Percentiles rank a stretch among this genome's conserved stretches.
These are phyloP conservation scores for Zosterops japonicus DNA, from an alignment of 2,113 vertebrate species.

Conservation along the genomic window DNA sequence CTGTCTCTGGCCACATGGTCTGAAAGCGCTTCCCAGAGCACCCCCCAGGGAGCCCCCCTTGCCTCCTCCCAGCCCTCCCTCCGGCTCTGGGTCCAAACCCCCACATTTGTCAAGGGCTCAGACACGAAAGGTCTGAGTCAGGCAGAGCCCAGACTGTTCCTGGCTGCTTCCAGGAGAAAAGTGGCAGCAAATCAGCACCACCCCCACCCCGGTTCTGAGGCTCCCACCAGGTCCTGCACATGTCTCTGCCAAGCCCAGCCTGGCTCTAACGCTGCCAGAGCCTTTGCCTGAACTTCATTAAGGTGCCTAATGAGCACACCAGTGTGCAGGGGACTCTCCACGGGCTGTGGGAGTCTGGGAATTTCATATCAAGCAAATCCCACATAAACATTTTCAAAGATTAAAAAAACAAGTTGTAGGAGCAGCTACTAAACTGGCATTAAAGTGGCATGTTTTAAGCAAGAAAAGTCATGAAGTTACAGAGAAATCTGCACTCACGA, in stretches of 20 bases:
- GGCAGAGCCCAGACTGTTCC: background rate
- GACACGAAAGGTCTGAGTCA: background rate
- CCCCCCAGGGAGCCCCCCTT: fast-evolving
- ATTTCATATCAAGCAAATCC: background rate
- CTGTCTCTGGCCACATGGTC: background rate
- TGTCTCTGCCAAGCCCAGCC: background rate
- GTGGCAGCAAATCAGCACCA: background rate
- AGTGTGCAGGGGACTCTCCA: background rate
- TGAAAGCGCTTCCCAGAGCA: background rate
- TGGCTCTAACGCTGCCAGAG: background rate
- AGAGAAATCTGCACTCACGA: background rate
- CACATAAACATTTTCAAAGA: background rate
- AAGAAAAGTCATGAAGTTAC: background rate
- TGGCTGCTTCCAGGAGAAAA: background rate
- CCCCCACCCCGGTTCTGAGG: background rate
- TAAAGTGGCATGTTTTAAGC: background rate
- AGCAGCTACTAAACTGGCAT: background rate
- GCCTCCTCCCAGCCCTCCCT: background rate
- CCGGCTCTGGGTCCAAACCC: fast-evolving
- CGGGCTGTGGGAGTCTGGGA: background rate
- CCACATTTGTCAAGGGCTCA: background rate
- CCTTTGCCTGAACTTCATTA: background rate
- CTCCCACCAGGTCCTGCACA: background rate
- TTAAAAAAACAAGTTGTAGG: background rate
- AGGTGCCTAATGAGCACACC: background rate